phyloP scores from a whole-genome alignment of 2,797 vertebrate genomes.

The Hypotaenidia okinawae region DNA sequence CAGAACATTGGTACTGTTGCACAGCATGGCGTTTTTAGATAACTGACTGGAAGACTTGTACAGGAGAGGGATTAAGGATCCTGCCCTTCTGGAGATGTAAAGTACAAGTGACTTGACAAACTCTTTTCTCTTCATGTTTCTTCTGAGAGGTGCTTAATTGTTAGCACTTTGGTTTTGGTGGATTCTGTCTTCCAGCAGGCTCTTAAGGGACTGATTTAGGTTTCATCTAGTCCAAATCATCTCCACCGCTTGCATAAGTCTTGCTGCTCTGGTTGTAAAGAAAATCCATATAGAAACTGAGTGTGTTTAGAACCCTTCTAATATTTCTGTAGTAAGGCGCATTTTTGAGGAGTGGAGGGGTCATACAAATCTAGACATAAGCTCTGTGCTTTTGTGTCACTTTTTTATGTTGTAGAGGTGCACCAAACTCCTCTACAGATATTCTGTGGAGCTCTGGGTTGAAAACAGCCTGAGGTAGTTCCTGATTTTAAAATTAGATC shows the following conservation, averaged over 20 bases:
- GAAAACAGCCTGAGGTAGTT: neutral
- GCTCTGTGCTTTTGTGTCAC: neutral
- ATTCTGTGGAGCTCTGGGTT: neutral
- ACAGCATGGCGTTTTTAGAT: constrained; percentile 59
- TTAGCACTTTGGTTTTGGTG: constrained; percentile 49
- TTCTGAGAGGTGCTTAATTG: constrained; percentile 23
- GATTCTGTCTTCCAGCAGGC: neutral
- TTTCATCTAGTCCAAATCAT: neutral
- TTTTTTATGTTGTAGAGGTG: neutral
- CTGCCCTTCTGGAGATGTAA: neutral
- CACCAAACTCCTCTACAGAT: neutral
- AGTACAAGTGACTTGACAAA: neutral
- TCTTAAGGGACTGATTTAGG: constrained; percentile 25
- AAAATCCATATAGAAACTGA: neutral
- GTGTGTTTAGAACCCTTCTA: neutral
- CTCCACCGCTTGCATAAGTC: neutral
- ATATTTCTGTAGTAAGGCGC: neutral
- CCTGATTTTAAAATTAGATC: neutral
- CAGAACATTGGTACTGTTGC: constrained; percentile 13
- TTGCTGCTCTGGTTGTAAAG: neutral
- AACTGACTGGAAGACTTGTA: neutral
- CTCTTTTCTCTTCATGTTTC: neutral
- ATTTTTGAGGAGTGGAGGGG: neutral
- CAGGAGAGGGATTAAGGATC: neutral
- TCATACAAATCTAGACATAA: neutral